Conservation (phyloP, 23 tunicate genomes). For the Halocynthia aurantium region DNA sequence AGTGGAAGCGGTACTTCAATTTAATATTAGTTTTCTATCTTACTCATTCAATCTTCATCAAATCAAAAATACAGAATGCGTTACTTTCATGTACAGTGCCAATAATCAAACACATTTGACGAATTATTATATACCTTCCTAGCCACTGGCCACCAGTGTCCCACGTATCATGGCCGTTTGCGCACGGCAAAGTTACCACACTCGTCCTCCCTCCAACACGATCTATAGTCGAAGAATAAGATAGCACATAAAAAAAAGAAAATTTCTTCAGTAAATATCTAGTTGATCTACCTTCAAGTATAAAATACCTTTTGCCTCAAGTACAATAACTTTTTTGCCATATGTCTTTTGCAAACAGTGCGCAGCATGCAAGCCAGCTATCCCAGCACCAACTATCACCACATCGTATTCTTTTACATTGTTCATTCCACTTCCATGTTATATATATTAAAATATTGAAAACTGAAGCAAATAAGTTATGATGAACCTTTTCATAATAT, state of each 20-base stretch:
- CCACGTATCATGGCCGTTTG: conserved; percentile 60
- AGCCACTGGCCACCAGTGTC: conserved; percentile 96
- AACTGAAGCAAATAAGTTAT: too few relatives aligned
- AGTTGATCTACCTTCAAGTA: not conserved
- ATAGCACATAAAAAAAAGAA: not conserved
- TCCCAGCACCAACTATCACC: conserved; percentile 13
- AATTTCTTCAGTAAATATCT: not conserved
- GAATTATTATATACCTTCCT: conserved; percentile 28
- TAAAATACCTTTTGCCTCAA: conserved; percentile 18
- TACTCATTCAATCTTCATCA: too few relatives aligned
- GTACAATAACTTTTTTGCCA: not conserved
- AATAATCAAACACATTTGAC: not conserved
- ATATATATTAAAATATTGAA: too few relatives aligned
- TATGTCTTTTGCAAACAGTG: conserved; percentile 7
- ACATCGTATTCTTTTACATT: not conserved
- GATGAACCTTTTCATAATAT: too few relatives aligned
- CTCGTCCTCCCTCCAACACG: conserved; percentile 65
- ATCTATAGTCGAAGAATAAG: conserved; percentile 25
- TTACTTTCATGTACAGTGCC: not conserved
- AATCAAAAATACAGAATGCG: not conserved
- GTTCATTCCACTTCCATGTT: too few relatives aligned
- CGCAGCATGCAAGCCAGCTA: conserved; percentile 22
- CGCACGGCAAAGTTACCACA: conserved; percentile 25
- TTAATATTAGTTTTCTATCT: too few relatives aligned
- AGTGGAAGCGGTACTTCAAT: too few relatives aligned